Conservation (phyloP, 1,140 invertebrate genomes). For the Caenorhabditis elegans region WBcel235 BX284603.4:10788001-10788500, state of each 20-base stretch:
- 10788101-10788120: constrained; percentile 77
- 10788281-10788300: constrained; percentile 54
- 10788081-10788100: constrained; percentile 79
- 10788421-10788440: constrained; percentile 84
- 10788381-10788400: constrained; percentile 67
- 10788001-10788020: too few relatives aligned
- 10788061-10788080: constrained; percentile 80
- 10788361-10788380: constrained; percentile 20
- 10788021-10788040: constrained; percentile 65
- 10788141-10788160: constrained; percentile 95
- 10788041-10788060: constrained; percentile 79
- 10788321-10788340: constrained; percentile 56
- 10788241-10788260: constrained; percentile 68
- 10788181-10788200: constrained; percentile 74
- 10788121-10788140: constrained; percentile 95
- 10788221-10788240: constrained; percentile 67
- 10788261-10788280: constrained; percentile 67
- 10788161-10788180: constrained; percentile 92
- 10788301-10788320: constrained; percentile 61
- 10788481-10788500: constrained; percentile 79
- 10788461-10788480: constrained; percentile 85
- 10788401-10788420: constrained; percentile 77
- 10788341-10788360: constrained; percentile 21
- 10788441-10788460: constrained; percentile 81
- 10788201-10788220: constrained; percentile 65